Evolutionary conservation across 2,113 vertebrate species (phyloP).

Genomic region (Cairina moschata): DNA sequence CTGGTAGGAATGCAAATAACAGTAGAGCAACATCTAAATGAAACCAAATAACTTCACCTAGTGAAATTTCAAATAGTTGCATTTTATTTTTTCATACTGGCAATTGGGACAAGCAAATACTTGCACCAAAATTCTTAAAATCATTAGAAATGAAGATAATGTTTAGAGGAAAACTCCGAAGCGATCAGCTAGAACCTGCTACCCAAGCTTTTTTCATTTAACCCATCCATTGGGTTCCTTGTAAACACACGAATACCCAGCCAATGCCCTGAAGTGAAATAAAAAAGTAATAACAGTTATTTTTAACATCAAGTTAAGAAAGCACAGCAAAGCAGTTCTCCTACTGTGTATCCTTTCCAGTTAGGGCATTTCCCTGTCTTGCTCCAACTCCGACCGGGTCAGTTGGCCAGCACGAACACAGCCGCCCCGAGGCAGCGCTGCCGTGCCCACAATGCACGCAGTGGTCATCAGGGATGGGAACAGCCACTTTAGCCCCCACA

Average conservation of each 20-base stretch:
- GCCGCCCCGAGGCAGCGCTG: accelerated
- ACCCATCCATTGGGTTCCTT: background rate
- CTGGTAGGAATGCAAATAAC: background rate
- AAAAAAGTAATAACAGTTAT: constrained; percentile 49
- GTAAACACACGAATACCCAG: constrained; percentile 4
- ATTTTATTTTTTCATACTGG: background rate
- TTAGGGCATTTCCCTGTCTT: background rate
- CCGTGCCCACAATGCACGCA: background rate
- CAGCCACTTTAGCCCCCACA: background rate
- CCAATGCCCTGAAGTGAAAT: constrained; percentile 45
- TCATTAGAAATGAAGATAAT: background rate
- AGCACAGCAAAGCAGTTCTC: constrained; percentile 2
- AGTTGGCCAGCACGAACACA: accelerated
- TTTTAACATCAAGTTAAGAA: constrained; percentile 27
- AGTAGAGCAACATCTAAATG: background rate
- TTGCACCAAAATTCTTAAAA: background rate
- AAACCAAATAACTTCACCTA: background rate
- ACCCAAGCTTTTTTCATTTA: background rate
- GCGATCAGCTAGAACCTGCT: background rate
- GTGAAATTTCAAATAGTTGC: background rate
- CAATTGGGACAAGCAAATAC: background rate
- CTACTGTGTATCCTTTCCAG: background rate
- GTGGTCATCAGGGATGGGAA: accelerated
- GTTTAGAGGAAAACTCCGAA: background rate
- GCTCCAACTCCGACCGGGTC: accelerated